Evolutionary conservation across 2,888 invertebrate genomes (phyloP).

Genomic region (Tenthredo mesomela): DNA sequence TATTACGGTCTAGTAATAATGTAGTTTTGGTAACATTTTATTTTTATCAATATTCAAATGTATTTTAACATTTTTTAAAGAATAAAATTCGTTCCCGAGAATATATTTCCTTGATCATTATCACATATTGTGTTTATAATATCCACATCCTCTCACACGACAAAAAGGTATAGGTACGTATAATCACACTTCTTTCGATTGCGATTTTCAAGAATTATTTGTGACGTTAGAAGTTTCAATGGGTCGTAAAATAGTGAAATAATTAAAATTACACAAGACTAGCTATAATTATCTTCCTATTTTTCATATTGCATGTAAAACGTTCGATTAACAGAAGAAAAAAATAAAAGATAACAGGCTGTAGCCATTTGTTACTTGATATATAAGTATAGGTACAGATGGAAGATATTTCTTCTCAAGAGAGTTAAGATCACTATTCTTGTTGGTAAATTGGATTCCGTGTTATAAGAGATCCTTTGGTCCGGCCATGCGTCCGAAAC

Average conservation of each 20-base stretch:
- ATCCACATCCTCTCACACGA: not conserved
- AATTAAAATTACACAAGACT: not conserved
- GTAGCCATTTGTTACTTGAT: not conserved
- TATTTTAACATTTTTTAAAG: constrained; percentile 60
- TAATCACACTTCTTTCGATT: not conserved
- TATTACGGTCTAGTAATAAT: constrained; percentile 43
- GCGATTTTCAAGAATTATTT: not conserved
- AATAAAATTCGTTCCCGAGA: constrained; percentile 46
- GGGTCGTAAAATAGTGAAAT: not conserved
- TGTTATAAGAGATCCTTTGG: not conserved
- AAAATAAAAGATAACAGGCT: not conserved
- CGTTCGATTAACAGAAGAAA: not conserved
- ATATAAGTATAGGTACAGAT: not conserved
- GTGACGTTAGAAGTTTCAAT: not conserved
- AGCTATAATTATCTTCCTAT: not conserved
- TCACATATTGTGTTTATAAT: not conserved
- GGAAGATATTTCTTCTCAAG: not conserved
- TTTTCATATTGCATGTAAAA: not conserved
- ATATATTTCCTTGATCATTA: not conserved
- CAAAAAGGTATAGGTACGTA: not conserved
- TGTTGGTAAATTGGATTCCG: not conserved
- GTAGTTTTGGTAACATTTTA: constrained; percentile 50
- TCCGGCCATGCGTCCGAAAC: not conserved
- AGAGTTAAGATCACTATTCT: constrained; percentile 2
- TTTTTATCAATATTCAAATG: constrained; percentile 58